A percentile compares a stretch with the other conserved stretches of the same genome.
Conservation (phyloP, 2,888 invertebrate species). For the Catocala sponsa region DNA sequence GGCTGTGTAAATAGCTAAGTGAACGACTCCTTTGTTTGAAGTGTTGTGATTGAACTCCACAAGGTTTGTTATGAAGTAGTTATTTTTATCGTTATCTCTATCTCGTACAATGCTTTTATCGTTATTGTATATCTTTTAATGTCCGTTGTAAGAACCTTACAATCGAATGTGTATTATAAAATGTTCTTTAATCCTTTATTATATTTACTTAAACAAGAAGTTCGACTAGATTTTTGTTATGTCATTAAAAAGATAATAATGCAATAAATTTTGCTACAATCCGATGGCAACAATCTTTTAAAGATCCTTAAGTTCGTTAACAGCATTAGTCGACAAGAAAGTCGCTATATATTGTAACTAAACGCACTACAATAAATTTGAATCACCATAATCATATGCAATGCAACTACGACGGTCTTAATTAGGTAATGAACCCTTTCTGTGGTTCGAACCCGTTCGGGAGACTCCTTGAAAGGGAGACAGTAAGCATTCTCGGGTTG, state of each 20-base stretch:
- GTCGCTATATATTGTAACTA: conserved; percentile 17
- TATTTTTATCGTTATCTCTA: conserved; percentile 38
- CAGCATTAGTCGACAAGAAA: conserved; percentile 16
- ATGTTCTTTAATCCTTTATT: neutral
- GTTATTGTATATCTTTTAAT: conserved; percentile 36
- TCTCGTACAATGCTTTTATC: conserved; percentile 26
- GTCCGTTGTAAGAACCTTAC: conserved; percentile 15
- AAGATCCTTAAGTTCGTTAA: conserved; percentile 18
- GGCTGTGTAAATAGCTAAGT: conserved; percentile 53
- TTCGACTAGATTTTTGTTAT: too few species aligned
- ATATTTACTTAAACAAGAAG: too few species aligned
- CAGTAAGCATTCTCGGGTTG: conserved; percentile 44
- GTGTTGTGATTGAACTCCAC: conserved; percentile 64
- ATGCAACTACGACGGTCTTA: conserved; percentile 58
- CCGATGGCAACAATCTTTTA: neutral
- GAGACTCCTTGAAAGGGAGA: conserved; percentile 32
- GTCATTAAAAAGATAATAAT: neutral
- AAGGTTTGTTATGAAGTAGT: conserved; percentile 60
- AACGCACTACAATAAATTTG: conserved; percentile 40
- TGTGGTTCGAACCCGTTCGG: conserved; percentile 21
- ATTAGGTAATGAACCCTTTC: conserved; percentile 69
- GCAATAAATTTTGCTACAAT: conserved; percentile 5
- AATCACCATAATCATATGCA: conserved; percentile 48
- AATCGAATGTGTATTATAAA: neutral
- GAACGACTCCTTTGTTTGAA: conserved; percentile 64